Conservation (phyloP, 2,888 invertebrate genomes). For the Hololepta plana region DNA sequence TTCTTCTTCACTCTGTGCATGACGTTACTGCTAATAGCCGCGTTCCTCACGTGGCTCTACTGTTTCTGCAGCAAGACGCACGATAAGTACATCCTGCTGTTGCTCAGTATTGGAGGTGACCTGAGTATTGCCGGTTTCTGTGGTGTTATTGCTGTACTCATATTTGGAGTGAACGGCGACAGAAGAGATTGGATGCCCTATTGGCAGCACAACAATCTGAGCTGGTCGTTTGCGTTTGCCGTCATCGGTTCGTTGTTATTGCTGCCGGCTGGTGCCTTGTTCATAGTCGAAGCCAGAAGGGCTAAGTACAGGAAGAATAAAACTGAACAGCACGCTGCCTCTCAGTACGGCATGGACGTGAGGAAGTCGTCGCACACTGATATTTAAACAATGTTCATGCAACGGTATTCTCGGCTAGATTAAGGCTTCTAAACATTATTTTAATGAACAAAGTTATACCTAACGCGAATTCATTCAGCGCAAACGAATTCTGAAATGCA, state of each 20-base stretch:
- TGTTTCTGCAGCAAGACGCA: slow-evolving; percentile 57
- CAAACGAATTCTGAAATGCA: too few relatives aligned
- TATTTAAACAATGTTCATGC: slow-evolving; percentile 33
- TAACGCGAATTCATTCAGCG: too few relatives aligned
- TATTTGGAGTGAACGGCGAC: slow-evolving; percentile 82
- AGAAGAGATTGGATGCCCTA: slow-evolving; percentile 91
- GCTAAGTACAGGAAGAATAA: slow-evolving; percentile 55
- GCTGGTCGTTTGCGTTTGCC: slow-evolving; percentile 85
- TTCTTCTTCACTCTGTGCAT: slow-evolving; percentile 83
- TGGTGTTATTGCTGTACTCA: slow-evolving; percentile 66
- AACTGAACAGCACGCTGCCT: slow-evolving; percentile 52
- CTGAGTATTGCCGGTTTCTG: slow-evolving; percentile 56
- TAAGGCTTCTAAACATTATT: too few relatives aligned
- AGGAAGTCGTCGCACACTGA: slow-evolving; percentile 52
- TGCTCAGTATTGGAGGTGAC: slow-evolving; percentile 56
- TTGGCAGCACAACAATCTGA: slow-evolving; percentile 87
- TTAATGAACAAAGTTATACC: too few relatives aligned
- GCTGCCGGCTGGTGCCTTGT: slow-evolving; percentile 60
- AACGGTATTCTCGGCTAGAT: too few relatives aligned
- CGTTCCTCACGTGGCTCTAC: slow-evolving; percentile 56
- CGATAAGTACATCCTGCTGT: slow-evolving; percentile 54
- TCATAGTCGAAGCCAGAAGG: slow-evolving; percentile 66
- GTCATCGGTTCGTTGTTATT: slow-evolving; percentile 60
- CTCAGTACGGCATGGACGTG: slow-evolving; percentile 46
- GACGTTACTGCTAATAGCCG: slow-evolving; percentile 58